Percentiles rank a stretch among this genome's conserved stretches.
phyloP scores from a whole-genome alignment of 2,797 vertebrate species.

The Knipowitschia caucasica region DNA sequence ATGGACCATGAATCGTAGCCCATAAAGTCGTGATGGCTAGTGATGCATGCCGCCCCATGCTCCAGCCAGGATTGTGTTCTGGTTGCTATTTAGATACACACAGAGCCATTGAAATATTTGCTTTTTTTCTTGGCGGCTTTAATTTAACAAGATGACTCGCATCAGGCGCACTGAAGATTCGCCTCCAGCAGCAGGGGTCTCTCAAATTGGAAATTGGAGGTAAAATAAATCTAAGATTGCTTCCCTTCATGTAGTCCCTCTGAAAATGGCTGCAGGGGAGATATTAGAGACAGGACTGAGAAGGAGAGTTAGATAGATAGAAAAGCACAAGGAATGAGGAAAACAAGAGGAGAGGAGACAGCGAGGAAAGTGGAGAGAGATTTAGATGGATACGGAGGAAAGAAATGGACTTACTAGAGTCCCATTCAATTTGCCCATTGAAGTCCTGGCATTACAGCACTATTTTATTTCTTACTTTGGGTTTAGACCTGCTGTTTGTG shows the following conservation, averaged over 20 bases:
- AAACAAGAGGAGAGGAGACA: slow-evolving; percentile 14
- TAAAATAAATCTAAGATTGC: slow-evolving; percentile 78
- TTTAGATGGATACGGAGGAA: slow-evolving; percentile 22
- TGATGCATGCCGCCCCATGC: slow-evolving; percentile 32
- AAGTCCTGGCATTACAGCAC: slow-evolving; percentile 53
- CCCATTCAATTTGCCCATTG: slow-evolving; percentile 56
- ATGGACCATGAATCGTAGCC: slow-evolving; percentile 24
- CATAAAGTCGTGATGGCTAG: slow-evolving; percentile 33
- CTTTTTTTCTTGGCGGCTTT: slow-evolving; percentile 62
- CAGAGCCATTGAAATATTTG: slow-evolving; percentile 51
- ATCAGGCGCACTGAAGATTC: slow-evolving; percentile 68
- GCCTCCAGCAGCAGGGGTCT: slow-evolving; percentile 70
- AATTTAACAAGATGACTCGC: slow-evolving; percentile 69
- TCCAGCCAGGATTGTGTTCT: slow-evolving; percentile 22
- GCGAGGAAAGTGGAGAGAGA: slow-evolving; percentile 28
- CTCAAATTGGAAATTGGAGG: slow-evolving; percentile 77
- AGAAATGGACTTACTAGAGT: slow-evolving; percentile 47
- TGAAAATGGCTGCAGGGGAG: slow-evolving; percentile 70
- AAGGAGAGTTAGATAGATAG: slow-evolving; percentile 58
- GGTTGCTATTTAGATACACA: slow-evolving; percentile 44
- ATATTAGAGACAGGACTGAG: slow-evolving; percentile 64
- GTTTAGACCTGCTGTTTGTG: slow-evolving; percentile 12
- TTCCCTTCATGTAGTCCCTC: slow-evolving; percentile 67
- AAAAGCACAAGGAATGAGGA: slow-evolving; percentile 35
- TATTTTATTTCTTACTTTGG: slow-evolving; percentile 17